Percentiles rank a stretch among this genome's conserved stretches.
Conservation (phyloP, 2,888 invertebrate genomes). For the Auanema sp. region DNA sequence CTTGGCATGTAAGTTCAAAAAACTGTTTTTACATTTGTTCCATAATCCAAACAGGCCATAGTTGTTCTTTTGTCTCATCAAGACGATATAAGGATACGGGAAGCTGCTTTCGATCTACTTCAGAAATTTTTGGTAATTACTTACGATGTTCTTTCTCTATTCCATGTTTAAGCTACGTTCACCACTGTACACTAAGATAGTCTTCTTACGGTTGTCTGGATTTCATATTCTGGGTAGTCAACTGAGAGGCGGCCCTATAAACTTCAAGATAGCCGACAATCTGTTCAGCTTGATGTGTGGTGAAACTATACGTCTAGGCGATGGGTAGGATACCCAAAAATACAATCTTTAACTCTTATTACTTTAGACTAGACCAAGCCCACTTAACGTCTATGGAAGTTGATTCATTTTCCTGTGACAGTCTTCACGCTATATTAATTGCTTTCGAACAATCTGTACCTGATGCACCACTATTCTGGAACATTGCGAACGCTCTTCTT, state of each 20-base stretch:
- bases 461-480: slow-evolving; percentile 53
- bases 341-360: background rate
- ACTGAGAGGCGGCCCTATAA: slow-evolving; percentile 38
- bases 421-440: slow-evolving; percentile 42
- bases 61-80: slow-evolving; percentile 49
- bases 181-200: slow-evolving; percentile 33
- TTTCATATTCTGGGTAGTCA: slow-evolving; percentile 59
- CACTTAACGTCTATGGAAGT: slow-evolving; percentile 47
- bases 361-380: slow-evolving; percentile 41
- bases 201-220: slow-evolving; percentile 47
- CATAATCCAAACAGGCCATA: slow-evolving; percentile 38
- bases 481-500: slow-evolving; percentile 50
- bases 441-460: slow-evolving; percentile 47
- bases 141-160: background rate
- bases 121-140: slow-evolving; percentile 45
- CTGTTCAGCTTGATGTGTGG: slow-evolving; percentile 56
- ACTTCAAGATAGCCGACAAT: slow-evolving; percentile 45
- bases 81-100: slow-evolving; percentile 30
- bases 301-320: slow-evolving; percentile 51
- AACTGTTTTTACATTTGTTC: slow-evolving; percentile 26
- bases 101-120: slow-evolving; percentile 38
- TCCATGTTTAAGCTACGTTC: slow-evolving; percentile 41
- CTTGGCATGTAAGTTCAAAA: slow-evolving; percentile 24
- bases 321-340: slow-evolving; percentile 39
- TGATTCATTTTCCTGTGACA: slow-evolving; percentile 46